Conservation (phyloP, 2,888 invertebrate species). For the Agrotis puta region DNA sequence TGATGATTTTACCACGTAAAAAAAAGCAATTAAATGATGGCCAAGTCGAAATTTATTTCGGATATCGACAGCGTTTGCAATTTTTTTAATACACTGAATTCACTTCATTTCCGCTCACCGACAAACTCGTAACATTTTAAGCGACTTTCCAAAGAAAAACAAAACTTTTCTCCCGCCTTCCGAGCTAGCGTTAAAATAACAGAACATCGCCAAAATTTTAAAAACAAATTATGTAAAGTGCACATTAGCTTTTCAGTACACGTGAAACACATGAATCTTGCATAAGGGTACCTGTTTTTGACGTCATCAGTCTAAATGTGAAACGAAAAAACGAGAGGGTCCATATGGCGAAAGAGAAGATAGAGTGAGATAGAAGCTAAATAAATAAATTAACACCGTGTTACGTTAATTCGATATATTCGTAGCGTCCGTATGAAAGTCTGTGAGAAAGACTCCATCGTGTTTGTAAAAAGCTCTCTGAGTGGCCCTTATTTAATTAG, state of each 20-base stretch:
- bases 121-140: constrained; percentile 9
- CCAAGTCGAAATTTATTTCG: too few species aligned
- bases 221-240: constrained; percentile 56
- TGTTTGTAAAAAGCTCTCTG: constrained; percentile 48
- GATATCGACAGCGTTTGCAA: too few species aligned
- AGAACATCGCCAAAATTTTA: constrained; percentile 18
- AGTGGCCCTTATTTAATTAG: constrained; percentile 66
- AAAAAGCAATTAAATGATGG: background rate
- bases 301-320: constrained; percentile 31
- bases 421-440: constrained; percentile 45
- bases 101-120: background rate
- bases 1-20: too few species aligned
- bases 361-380: constrained; percentile 27
- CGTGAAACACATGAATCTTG: constrained; percentile 53
- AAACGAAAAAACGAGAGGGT: constrained; percentile 29
- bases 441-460: constrained; percentile 54
- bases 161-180: constrained; percentile 2
- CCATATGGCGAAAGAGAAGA: constrained; percentile 10
- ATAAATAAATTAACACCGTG: constrained; percentile 53
- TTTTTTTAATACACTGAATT: background rate
- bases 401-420: constrained; percentile 62
- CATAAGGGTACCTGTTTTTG: constrained; percentile 30
- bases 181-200: constrained; percentile 20
- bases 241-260: constrained; percentile 51
- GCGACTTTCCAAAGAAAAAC: constrained; percentile 22